phyloP scores from a whole-genome alignment of 2,113 vertebrate genomes.

The Condylura cristata region DNA sequence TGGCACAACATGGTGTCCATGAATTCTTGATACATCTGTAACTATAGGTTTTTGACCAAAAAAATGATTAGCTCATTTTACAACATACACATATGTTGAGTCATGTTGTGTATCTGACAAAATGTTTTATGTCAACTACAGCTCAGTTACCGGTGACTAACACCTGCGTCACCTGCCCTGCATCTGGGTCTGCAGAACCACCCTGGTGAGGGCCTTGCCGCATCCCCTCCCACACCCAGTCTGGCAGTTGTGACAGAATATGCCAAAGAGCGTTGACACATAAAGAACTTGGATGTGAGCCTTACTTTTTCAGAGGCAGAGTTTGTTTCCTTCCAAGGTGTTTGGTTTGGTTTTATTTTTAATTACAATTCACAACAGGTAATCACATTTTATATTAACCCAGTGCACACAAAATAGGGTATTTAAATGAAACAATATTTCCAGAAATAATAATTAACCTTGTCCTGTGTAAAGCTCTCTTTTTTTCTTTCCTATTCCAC shows the following conservation, averaged over 20 bases:
- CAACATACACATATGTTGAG: neutral
- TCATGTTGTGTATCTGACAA: neutral
- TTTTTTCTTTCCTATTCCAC: too few species aligned
- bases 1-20: neutral
- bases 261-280: neutral
- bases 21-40: neutral
- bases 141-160: neutral
- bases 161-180: neutral
- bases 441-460: too few species aligned
- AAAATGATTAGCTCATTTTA: neutral
- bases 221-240: neutral
- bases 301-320: neutral
- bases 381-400: too few species aligned
- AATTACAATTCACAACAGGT: too few species aligned
- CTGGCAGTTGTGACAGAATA: neutral
- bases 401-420: too few species aligned
- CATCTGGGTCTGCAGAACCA: neutral
- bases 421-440: too few species aligned
- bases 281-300: neutral
- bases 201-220: neutral
- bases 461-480: too few species aligned
- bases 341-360: too few species aligned
- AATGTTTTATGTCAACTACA: neutral
- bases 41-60: neutral
- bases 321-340: neutral